A percentile compares a stretch with the other conserved stretches of the same genome.
phyloP scores from a whole-genome alignment of 2,888 invertebrate genomes.

The Ptilodon capucinus region DNA sequence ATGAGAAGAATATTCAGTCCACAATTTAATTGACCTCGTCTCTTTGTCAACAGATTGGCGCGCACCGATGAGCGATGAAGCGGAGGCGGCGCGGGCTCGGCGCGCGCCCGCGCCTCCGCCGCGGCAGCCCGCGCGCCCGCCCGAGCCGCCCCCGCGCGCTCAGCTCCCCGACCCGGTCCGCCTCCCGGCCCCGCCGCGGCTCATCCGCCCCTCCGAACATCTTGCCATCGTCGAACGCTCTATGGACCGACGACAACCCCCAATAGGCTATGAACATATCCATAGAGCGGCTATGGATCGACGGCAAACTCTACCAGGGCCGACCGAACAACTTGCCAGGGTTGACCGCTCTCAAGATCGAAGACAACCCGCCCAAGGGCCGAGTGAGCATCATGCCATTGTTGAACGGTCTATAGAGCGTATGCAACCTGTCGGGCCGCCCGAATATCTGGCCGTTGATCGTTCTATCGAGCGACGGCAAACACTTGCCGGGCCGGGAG shows the following conservation, averaged over 20 bases:
- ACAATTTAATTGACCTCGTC: neutral
- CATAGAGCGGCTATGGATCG: constrained; percentile 50
- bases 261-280: too few relatives aligned
- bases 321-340: constrained; percentile 47
- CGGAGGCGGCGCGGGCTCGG: constrained; percentile 70
- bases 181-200: constrained; percentile 58
- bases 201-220: constrained; percentile 73
- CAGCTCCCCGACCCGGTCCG: constrained; percentile 18
- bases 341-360: too few relatives aligned
- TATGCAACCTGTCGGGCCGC: constrained; percentile 27
- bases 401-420: constrained; percentile 55
- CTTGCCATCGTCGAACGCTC: constrained; percentile 55
- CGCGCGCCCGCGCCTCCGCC: constrained; percentile 71
- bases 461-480: constrained; percentile 58
- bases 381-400: constrained; percentile 69
- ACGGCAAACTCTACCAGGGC: neutral
- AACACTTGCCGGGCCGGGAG: constrained; percentile 58
- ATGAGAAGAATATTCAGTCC: neutral
- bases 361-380: too few relatives aligned
- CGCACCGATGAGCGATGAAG: constrained; percentile 77
- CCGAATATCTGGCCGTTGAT: too few relatives aligned
- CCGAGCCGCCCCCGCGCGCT: constrained; percentile 60
- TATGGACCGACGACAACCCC: too few relatives aligned
- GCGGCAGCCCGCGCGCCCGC: constrained; percentile 53
- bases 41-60: constrained; percentile 71